Percentiles rank a stretch among this genome's conserved stretches.
Evolutionary conservation across 2,888 invertebrate species (phyloP).

Genomic region (Copidosoma aretas): DNA sequence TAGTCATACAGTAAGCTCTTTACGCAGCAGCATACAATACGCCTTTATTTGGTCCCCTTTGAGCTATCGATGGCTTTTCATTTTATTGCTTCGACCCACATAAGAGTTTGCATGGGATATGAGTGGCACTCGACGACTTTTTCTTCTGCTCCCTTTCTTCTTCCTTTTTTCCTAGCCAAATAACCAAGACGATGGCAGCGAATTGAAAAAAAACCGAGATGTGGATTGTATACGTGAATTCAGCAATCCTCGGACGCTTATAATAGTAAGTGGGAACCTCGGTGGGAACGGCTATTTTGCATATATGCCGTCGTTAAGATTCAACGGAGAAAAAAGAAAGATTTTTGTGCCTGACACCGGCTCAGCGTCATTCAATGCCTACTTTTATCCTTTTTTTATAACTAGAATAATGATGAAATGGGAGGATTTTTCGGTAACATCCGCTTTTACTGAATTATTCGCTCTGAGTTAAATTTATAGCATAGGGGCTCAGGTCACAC

Average conservation of each 20-base stretch:
- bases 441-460: too few species aligned
- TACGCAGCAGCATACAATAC: neutral
- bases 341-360: too few species aligned
- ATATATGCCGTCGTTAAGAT: neutral
- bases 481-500: too few species aligned
- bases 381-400: too few species aligned
- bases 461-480: too few species aligned
- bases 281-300: neutral
- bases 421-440: too few species aligned
- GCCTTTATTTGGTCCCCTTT: neutral
- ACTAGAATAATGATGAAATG: too few species aligned
- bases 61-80: slow-evolving; percentile 25
- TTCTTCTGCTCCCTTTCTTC: slow-evolving; percentile 5
- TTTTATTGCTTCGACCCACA: slow-evolving; percentile 40
- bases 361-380: too few species aligned
- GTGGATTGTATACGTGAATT: neutral
- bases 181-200: neutral
- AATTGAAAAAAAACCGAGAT: neutral
- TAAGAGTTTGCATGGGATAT: neutral
- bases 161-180: neutral
- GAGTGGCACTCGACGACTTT: neutral
- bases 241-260: neutral
- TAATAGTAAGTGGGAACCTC: neutral
- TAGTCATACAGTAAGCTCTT: neutral
- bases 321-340: neutral